Percentiles rank a stretch among this genome's conserved stretches.
phyloP scores from a whole-genome alignment of 2,888 invertebrate genomes.

The Barypeithes pellucidus region DNA sequence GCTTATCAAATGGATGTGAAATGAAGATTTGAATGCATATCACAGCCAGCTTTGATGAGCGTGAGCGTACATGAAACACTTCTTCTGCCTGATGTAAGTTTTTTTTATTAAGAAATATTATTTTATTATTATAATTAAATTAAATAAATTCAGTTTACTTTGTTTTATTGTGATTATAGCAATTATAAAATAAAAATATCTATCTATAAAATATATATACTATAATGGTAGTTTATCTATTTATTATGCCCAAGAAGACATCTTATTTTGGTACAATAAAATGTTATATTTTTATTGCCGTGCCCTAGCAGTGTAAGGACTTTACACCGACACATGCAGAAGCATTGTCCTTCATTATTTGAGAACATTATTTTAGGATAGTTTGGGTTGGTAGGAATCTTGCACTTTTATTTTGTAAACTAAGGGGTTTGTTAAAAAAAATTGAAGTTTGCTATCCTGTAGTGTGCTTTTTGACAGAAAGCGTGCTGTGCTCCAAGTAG shows the following conservation, averaged over 20 bases:
- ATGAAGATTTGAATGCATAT: conserved; percentile 83
- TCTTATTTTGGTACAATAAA: background rate
- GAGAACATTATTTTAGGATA: no score
- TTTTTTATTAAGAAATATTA: background rate
- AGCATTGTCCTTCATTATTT: no score
- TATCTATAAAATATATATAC: no score
- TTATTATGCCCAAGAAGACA: conserved; percentile 1
- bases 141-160: background rate
- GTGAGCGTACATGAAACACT: conserved; percentile 68
- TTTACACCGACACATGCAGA: no score
- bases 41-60: conserved; percentile 99
- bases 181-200: background rate
- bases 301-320: no score
- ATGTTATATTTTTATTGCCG: no score
- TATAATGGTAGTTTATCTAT: conserved; percentile 8
- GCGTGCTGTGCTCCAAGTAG: no score
- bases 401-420: no score
- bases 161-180: background rate
- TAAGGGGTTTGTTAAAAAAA: no score
- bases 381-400: no score
- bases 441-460: no score
- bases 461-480: no score
- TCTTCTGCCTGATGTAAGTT: conserved; percentile 1
- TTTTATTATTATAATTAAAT: background rate
- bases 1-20: conserved; percentile 92